A percentile compares a stretch with the other conserved stretches of the same genome.
Evolutionary conservation across 2,888 invertebrate genomes (phyloP).

Genomic region (Ennomos fuscantarius): DNA sequence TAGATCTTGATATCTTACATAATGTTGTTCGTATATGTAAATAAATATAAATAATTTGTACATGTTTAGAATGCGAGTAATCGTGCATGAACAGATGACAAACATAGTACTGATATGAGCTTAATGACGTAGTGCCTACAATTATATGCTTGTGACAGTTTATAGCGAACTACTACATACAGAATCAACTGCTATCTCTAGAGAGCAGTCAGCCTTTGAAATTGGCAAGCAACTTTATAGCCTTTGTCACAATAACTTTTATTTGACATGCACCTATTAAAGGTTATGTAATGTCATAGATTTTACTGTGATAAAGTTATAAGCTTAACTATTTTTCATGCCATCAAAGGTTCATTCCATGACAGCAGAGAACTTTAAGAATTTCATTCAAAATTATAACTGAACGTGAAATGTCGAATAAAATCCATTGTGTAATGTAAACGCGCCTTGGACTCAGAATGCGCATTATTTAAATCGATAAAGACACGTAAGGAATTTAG

Average conservation of each 20-base stretch:
- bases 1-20: slow-evolving; percentile 49
- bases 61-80: slow-evolving; percentile 76
- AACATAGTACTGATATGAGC: slow-evolving; percentile 87
- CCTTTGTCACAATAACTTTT: slow-evolving; percentile 22
- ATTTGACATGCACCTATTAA: slow-evolving; percentile 9
- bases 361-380: slow-evolving; percentile 7
- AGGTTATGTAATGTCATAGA: slow-evolving; percentile 3
- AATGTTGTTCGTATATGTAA: slow-evolving; percentile 61
- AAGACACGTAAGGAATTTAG: slow-evolving; percentile 52
- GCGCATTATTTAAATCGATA: slow-evolving; percentile 44
- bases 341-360: slow-evolving; percentile 17
- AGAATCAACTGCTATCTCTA: slow-evolving; percentile 29
- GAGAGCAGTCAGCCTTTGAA: slow-evolving; percentile 18
- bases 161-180: slow-evolving; percentile 58
- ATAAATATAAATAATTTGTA: slow-evolving; percentile 74
- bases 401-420: slow-evolving; percentile 18
- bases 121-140: slow-evolving; percentile 88
- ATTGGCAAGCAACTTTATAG: slow-evolving; percentile 25
- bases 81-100: slow-evolving; percentile 77
- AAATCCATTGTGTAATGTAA: slow-evolving; percentile 24
- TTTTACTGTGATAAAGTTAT: slow-evolving; percentile 18
- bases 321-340: slow-evolving; percentile 20
- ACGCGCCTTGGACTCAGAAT: slow-evolving; percentile 33
- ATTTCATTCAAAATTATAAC: slow-evolving; percentile 10
- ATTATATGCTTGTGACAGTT: slow-evolving; percentile 81